A percentile compares a stretch with the other conserved stretches of the same genome.
Conservation (phyloP, 2,113 vertebrate genomes). For the Podilymbus podiceps region DNA sequence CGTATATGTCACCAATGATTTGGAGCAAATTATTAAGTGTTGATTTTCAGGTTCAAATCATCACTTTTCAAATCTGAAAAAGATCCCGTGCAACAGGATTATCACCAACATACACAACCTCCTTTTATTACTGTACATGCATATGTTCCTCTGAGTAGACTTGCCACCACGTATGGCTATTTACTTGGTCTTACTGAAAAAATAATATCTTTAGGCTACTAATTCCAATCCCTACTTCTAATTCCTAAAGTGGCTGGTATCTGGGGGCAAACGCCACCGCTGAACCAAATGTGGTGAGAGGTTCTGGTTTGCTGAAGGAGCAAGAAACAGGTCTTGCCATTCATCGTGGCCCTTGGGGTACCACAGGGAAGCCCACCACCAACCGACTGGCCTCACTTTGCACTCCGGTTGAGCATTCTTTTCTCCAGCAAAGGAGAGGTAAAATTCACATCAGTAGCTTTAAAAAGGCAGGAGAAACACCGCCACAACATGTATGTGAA, state of each 20-base stretch:
- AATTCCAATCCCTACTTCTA: background rate
- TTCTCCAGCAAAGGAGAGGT: background rate
- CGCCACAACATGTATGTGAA: rapidly evolving
- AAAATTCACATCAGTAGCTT: background rate
- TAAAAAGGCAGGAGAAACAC: background rate
- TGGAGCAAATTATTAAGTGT: background rate
- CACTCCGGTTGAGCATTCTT: background rate
- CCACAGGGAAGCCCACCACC: background rate
- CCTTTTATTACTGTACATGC: background rate
- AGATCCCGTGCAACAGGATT: background rate
- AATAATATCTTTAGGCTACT: background rate
- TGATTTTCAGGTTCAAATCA: background rate
- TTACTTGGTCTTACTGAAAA: background rate
- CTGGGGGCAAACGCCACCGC: background rate
- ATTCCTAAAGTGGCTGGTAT: background rate
- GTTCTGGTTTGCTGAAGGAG: background rate
- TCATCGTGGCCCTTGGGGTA: background rate
- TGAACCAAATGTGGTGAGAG: background rate
- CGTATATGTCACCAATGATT: background rate
- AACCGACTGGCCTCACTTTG: background rate
- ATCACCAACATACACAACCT: background rate
- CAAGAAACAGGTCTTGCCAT: background rate
- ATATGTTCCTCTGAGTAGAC: background rate
- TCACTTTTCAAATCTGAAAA: background rate
- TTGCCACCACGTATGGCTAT: background rate